Evolutionary conservation across 2,113 vertebrate genomes (phyloP).

Genomic region (Zapornia atra): DNA sequence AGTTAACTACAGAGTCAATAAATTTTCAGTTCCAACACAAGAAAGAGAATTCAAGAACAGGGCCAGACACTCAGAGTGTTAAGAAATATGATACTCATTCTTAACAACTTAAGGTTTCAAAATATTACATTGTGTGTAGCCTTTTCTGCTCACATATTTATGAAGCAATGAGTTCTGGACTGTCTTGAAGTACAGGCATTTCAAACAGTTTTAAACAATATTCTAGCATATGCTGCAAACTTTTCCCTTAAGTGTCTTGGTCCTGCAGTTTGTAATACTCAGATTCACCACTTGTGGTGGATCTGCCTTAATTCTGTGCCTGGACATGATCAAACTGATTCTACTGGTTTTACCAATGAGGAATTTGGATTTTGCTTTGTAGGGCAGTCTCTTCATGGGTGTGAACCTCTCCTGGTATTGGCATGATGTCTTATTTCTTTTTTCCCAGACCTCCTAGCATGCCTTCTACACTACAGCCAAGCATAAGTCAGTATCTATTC

Average conservation of each 20-base stretch:
- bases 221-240: background rate
- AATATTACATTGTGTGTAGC: background rate
- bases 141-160: background rate
- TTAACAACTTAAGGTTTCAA: background rate
- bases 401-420: background rate
- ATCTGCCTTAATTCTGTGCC: background rate
- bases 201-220: background rate
- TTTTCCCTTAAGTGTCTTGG: background rate
- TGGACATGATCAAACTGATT: background rate
- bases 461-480: background rate
- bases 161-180: background rate
- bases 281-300: background rate
- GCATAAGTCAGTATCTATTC: background rate
- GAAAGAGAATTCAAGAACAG: background rate
- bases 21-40: background rate
- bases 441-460: background rate
- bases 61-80: background rate
- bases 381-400: background rate
- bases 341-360: background rate
- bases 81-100: background rate
- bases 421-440: background rate
- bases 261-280: background rate
- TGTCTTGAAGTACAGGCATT: background rate
- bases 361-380: background rate
- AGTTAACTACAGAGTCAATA: background rate